Percentiles rank a stretch among this genome's conserved stretches.
Evolutionary conservation across 2,113 vertebrate genomes (phyloP).

Genomic region (Nettapus auritus): DNA sequence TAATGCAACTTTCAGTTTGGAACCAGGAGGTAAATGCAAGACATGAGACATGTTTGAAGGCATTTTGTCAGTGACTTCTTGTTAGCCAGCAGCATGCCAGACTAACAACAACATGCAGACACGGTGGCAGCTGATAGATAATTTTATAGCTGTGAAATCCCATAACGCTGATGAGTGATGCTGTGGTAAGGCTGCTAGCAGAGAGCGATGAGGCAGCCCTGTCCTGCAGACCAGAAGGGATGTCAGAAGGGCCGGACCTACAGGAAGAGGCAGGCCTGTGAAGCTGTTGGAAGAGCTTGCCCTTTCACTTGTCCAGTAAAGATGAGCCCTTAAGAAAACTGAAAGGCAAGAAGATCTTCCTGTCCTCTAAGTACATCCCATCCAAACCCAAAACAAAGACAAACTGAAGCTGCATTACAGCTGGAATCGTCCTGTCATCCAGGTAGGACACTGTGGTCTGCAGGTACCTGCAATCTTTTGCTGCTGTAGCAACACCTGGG

Average conservation of each 20-base stretch:
- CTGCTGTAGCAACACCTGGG: neutral
- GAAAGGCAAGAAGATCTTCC: neutral
- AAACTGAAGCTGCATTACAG: neutral
- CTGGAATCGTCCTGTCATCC: neutral
- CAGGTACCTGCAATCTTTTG: neutral
- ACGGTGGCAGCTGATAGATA: neutral
- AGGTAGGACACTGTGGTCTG: neutral
- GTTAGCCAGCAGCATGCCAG: neutral
- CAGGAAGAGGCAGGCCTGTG: neutral
- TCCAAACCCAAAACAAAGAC: neutral
- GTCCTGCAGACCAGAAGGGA: neutral
- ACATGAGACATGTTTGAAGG: neutral
- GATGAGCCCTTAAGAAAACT: neutral
- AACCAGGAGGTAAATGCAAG: slow-evolving; percentile 41
- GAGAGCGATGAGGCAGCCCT: neutral
- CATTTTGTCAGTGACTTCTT: slow-evolving; percentile 3
- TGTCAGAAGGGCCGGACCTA: neutral
- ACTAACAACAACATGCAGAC: neutral
- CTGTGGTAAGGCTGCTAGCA: neutral
- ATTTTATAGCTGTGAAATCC: neutral
- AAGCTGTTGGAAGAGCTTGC: neutral
- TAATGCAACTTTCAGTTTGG: slow-evolving; percentile 39
- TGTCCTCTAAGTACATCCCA: neutral
- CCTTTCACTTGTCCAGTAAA: neutral
- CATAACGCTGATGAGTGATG: neutral